Evolutionary conservation across 2,888 invertebrate genomes (phyloP).

Genomic region (Macropis europaea): DNA sequence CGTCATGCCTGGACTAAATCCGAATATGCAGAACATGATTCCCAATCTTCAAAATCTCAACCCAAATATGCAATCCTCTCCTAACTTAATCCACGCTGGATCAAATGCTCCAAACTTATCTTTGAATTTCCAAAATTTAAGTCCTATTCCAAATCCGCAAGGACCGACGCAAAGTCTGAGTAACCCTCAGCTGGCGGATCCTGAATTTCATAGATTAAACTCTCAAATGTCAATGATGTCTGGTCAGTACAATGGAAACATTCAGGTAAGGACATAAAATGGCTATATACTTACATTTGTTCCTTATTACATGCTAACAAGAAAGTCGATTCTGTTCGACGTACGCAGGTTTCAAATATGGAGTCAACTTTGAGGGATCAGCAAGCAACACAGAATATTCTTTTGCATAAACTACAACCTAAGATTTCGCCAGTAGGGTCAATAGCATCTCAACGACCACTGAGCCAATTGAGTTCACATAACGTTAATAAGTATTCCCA

Average conservation of each 20-base stretch:
- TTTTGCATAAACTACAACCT: conserved; percentile 73
- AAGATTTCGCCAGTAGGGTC: conserved; percentile 81
- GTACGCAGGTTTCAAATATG: conserved; percentile 53
- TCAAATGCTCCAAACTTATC: conserved; percentile 74
- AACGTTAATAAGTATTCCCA: conserved; percentile 76
- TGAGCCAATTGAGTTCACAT: conserved; percentile 79
- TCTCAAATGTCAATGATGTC: conserved; percentile 63
- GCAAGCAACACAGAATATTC: conserved; percentile 67
- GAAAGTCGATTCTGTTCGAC: not conserved
- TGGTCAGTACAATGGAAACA: conserved; percentile 75
- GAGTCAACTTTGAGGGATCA: conserved; percentile 70
- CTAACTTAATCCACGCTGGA: conserved; percentile 74
- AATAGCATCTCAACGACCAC: conserved; percentile 81
- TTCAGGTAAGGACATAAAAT: conserved; percentile 65
- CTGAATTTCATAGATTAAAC: conserved; percentile 75
- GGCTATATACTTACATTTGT: conserved; percentile 35
- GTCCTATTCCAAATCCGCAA: conserved; percentile 76
- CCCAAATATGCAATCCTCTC: conserved; percentile 79
- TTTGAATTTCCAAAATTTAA: conserved; percentile 78
- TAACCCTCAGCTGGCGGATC: conserved; percentile 70
- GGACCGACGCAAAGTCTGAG: conserved; percentile 67
- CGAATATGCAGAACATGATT: conserved; percentile 75
- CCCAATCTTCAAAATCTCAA: conserved; percentile 78
- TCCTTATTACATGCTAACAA: conserved; percentile 20
- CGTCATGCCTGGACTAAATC: conserved; percentile 63